phyloP scores from a whole-genome alignment of 2,113 vertebrate species.

The Cebidichthys violaceus region DNA sequence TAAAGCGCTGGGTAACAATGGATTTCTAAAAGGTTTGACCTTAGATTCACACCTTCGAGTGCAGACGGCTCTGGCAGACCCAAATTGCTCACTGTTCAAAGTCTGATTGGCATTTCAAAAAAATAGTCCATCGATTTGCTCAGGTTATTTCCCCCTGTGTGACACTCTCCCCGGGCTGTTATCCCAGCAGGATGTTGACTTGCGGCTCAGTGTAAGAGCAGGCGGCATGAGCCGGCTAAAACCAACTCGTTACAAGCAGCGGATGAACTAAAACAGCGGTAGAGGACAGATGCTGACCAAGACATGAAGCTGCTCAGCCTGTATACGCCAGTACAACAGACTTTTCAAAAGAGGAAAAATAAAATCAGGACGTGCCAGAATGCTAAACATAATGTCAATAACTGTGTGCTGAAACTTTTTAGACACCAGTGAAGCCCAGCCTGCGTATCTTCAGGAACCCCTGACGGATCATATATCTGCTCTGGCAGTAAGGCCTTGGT shows the following conservation, averaged over 20 bases:
- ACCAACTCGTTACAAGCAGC: conserved; percentile 16
- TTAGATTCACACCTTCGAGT: conserved; percentile 56
- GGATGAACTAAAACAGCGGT: conserved; percentile 19
- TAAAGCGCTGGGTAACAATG: conserved; percentile 47
- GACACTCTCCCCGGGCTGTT: conserved; percentile 66
- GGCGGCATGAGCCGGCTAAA: conserved; percentile 25
- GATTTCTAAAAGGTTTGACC: conserved; percentile 67
- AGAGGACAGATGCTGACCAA: background rate
- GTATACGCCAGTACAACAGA: background rate
- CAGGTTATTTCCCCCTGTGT: conserved; percentile 66
- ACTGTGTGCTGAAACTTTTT: background rate
- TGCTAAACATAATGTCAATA: background rate
- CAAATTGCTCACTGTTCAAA: conserved; percentile 68
- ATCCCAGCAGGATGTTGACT: conserved; percentile 65
- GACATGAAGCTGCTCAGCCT: background rate
- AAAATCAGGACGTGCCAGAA: background rate
- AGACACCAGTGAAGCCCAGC: background rate
- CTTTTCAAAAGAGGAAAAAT: background rate
- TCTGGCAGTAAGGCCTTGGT: conserved; percentile 34
- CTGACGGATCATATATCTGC: conserved; percentile 33
- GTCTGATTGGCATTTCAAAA: conserved; percentile 75
- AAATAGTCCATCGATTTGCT: conserved; percentile 68
- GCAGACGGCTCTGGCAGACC: conserved; percentile 56
- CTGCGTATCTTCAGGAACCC: conserved; percentile 20
- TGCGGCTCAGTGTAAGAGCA: conserved; percentile 27